Percentiles rank a stretch among this genome's conserved stretches.
Conservation (phyloP, 1,140 invertebrate species). For the Drosophila parvula region DNA sequence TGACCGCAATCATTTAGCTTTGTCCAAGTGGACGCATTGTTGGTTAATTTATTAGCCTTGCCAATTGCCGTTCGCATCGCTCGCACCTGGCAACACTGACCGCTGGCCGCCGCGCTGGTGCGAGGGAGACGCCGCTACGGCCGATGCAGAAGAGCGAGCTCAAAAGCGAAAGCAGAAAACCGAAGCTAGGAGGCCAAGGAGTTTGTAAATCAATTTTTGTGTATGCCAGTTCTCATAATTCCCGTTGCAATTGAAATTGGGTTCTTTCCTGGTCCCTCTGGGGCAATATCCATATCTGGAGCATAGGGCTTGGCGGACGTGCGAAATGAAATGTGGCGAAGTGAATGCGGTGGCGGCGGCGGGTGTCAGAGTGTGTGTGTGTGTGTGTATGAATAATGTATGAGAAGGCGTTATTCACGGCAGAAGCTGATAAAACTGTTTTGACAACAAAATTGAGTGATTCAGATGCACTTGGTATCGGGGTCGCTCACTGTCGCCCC, state of each 20-base stretch:
- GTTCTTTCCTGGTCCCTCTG: constrained; percentile 39
- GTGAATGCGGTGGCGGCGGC: constrained; percentile 22
- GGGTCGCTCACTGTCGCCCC: constrained; percentile 19
- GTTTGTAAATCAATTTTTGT: constrained; percentile 84
- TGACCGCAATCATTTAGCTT: background rate
- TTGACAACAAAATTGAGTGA: constrained; percentile 50
- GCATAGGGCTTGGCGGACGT: constrained; percentile 16
- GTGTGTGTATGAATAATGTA: constrained; percentile 33
- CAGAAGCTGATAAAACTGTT: constrained; percentile 41
- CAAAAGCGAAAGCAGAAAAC: constrained; percentile 71
- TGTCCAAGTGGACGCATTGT: background rate
- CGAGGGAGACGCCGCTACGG: constrained; percentile 58
- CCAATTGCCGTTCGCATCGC: background rate
- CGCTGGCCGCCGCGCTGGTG: constrained; percentile 15
- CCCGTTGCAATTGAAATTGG: constrained; percentile 52
- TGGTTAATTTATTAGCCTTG: constrained; percentile 18
- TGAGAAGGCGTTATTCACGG: constrained; percentile 37
- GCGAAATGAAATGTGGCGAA: constrained; percentile 20
- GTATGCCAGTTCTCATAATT: constrained; percentile 75
- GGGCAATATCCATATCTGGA: constrained; percentile 3
- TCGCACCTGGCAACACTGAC: constrained; percentile 57
- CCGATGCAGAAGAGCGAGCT: constrained; percentile 58
- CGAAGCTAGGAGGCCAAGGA: constrained; percentile 71
- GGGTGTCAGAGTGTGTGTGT: constrained; percentile 10
- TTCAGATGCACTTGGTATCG: constrained; percentile 53